These are phyloP conservation scores for Laodelphax striatellus DNA, from an alignment of 1,140 invertebrate species.

Conservation along the genomic window DNA sequence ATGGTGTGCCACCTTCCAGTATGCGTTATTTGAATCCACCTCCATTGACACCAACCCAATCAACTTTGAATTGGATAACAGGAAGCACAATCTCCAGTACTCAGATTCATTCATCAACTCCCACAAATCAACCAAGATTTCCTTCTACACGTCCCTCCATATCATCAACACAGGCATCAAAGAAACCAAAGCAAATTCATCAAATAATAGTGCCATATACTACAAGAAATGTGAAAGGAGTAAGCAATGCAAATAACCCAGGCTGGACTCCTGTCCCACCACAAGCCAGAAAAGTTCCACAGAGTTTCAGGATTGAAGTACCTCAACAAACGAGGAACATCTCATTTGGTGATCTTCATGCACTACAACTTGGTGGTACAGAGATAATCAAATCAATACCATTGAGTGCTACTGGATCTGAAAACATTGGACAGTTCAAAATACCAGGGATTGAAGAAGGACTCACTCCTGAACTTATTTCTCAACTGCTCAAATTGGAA, in stretches of 20 bases:
- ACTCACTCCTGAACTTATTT: background rate
- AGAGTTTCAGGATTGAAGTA: too few relatives aligned
- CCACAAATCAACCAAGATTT: background rate
- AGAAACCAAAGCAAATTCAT: slow-evolving; percentile 16
- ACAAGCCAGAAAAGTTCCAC: slow-evolving; percentile 36
- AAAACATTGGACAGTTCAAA: slow-evolving; percentile 15
- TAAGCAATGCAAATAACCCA: slow-evolving; percentile 36
- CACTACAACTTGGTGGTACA: slow-evolving; percentile 8
- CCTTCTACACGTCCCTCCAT: background rate
- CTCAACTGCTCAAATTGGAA: background rate
- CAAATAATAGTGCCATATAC: slow-evolving; percentile 71
- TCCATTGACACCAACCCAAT: background rate
- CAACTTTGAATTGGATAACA: background rate
- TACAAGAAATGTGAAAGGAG: slow-evolving; percentile 31
- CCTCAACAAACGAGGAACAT: too few relatives aligned
- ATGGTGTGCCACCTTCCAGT: background rate
- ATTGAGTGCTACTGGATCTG: slow-evolving; percentile 25
- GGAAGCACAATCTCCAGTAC: background rate
- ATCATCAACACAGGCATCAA: slow-evolving; percentile 1
- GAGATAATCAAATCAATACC: slow-evolving; percentile 1
- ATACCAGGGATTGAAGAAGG: background rate
- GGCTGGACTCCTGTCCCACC: slow-evolving; percentile 20
- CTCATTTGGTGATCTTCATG: background rate
- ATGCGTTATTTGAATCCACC: slow-evolving; percentile 6
- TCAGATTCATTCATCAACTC: background rate